Base-by-base conservation (phyloP, 1,140 invertebrate genomes). In the Parasteatoda tepidariorum region DNA sequence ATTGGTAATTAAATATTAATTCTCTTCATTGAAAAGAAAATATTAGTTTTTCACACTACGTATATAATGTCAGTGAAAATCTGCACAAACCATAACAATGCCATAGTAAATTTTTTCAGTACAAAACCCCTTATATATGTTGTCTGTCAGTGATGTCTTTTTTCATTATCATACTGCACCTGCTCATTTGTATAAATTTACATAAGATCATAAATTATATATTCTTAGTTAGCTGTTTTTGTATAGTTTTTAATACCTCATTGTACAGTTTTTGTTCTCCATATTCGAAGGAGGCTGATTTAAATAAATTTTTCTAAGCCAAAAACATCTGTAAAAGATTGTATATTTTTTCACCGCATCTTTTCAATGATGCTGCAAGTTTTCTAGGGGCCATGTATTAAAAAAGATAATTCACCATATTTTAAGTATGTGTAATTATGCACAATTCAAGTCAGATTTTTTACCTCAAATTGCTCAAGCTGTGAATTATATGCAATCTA, bases 391-490 rank as follows among this genome's bases (percentile, higher is more conserved):
- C 76, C 76, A 79, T 79, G 41, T 38, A 64, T 68, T 41, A 48
- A 30, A 48, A 70, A 54, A 62, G 33, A 68, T 79, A 79, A 57
- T 64, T 30, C 30, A 79, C 34, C 18, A 38, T 38, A 55, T 75
- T 75, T 55, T 7, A 61, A 68, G 5, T 30, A 31, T 2, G 62
- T 79, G 15, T 22, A n/a, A 61, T 28, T 33, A 28, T 66, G 76
- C 76, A 79, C 62, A 57, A 13, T 33, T 75, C 57, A 79, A n/a
- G 76, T 79, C 76, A 26, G 38, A 48, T 48, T 54, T 57, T 79
- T 68, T 79, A 79, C 76, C 76, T 79, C 76, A 79, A 4, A 48
- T n/a, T n/a, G n/a, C n/a, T n/a, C n/a, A n/a, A n/a, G n/a, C n/a
- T n/a, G n/a, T n/a, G n/a, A n/a, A n/a, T n/a, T n/a, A n/a, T n/a